Evolutionary conservation across 2,888 invertebrate species (phyloP).

Genomic region (Phyllotreta striolata): DNA sequence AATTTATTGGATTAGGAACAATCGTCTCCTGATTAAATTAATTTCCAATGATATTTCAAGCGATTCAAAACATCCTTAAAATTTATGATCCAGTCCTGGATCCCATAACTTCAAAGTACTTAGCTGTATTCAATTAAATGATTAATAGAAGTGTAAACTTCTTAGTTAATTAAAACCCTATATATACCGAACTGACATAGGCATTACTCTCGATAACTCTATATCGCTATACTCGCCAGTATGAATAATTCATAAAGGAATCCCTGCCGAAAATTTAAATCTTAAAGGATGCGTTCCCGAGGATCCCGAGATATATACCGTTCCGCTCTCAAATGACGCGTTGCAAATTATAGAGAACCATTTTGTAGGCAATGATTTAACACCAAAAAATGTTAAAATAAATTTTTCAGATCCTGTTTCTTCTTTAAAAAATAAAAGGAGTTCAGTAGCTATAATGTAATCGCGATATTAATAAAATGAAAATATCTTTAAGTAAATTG

Average conservation of each 20-base stretch:
- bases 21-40: too few species aligned
- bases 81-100: too few species aligned
- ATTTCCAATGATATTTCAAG: too few species aligned
- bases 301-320: slow-evolving; percentile 48
- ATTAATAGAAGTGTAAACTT: slow-evolving; percentile 30
- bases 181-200: slow-evolving; percentile 35
- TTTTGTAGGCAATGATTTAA: slow-evolving; percentile 12
- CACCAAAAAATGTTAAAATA: neutral
- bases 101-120: too few species aligned
- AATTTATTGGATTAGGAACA: too few species aligned
- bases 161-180: slow-evolving; percentile 57
- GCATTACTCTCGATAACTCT: slow-evolving; percentile 52
- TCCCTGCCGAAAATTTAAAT: slow-evolving; percentile 57
- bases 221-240: slow-evolving; percentile 54
- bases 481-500: too few species aligned
- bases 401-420: neutral
- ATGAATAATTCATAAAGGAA: slow-evolving; percentile 57
- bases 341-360: slow-evolving; percentile 44
- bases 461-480: too few species aligned
- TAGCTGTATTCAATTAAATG: slow-evolving; percentile 19
- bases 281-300: slow-evolving; percentile 55
- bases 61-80: too few species aligned
- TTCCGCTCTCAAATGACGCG: slow-evolving; percentile 45
- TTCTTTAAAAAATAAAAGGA: neutral
- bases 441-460: too few species aligned